A percentile compares a stretch with the other conserved stretches of the same genome.
These are phyloP conservation scores for Lepus townsendii DNA, from an alignment of 2,797 vertebrate species.

Conservation along the genomic window DNA sequence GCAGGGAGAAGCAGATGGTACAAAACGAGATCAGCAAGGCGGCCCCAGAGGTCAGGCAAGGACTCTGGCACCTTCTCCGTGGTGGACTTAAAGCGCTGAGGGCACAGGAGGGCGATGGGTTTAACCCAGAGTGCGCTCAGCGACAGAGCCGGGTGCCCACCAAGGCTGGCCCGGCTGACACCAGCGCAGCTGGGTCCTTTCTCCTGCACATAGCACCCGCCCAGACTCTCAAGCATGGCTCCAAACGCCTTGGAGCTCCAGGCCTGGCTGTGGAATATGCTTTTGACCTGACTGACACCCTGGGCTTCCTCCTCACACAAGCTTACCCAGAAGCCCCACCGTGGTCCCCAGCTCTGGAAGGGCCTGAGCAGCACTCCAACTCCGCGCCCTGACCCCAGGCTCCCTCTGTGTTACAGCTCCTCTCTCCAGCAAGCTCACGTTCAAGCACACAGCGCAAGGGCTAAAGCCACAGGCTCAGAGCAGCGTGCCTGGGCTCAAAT, in stretches of 20 bases:
- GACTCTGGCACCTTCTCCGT: fast-evolving
- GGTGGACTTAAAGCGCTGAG: not conserved
- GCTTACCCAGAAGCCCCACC: not conserved
- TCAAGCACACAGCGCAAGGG: fast-evolving
- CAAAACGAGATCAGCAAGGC: not conserved
- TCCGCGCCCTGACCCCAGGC: not conserved
- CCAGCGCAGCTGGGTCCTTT: not conserved
- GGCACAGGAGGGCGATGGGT: not conserved
- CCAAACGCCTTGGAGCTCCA: not conserved
- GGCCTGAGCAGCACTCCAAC: too few relatives aligned
- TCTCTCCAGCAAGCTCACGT: not conserved
- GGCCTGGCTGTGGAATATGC: slow-evolving; percentile 9
- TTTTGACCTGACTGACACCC: not conserved
- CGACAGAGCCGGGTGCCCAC: not conserved
- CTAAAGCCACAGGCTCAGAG: not conserved
- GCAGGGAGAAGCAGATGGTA: not conserved
- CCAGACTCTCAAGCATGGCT: not conserved
- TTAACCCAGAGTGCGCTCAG: not conserved
- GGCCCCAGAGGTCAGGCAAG: not conserved
- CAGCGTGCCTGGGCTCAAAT: not conserved
- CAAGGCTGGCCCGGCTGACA: fast-evolving
- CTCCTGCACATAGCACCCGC: not conserved
- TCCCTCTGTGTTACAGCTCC: not conserved
- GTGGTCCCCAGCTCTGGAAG: not conserved
- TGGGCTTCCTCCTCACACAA: not conserved